phyloP scores from a whole-genome alignment of 2,888 invertebrate genomes.

The Caenorhabditis sp. region DNA sequence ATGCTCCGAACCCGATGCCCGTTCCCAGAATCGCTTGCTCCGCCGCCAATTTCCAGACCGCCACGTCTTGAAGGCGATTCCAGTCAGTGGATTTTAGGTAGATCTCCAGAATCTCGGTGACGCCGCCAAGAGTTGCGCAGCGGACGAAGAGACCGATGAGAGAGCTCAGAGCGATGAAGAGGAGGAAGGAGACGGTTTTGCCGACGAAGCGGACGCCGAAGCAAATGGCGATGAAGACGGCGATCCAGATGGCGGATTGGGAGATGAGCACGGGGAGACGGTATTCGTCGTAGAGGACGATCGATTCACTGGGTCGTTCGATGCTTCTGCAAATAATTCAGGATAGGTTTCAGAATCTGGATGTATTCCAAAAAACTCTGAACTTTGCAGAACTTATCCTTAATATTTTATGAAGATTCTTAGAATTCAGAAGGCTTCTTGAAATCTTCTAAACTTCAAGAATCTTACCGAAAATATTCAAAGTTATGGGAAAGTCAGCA shows the following conservation, averaged over 20 bases:
- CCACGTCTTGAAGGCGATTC: constrained; percentile 62
- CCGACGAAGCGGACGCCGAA: constrained; percentile 71
- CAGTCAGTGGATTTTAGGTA: constrained; percentile 66
- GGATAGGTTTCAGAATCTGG: too few species aligned
- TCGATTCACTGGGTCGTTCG: constrained; percentile 60
- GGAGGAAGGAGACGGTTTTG: constrained; percentile 54
- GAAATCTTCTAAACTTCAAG: too few species aligned
- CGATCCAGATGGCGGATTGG: constrained; percentile 65
- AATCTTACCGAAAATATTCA: too few species aligned
- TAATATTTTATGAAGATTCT: too few species aligned
- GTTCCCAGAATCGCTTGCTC: constrained; percentile 68
- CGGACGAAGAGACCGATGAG: constrained; percentile 50
- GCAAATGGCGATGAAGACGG: constrained; percentile 67
- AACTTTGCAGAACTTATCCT: too few species aligned
- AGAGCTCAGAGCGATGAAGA: constrained; percentile 36
- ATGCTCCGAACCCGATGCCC: constrained; percentile 70
- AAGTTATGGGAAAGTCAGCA: too few species aligned
- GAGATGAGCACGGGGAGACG: constrained; percentile 61
- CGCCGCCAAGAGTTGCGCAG: constrained; percentile 56
- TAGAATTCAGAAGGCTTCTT: too few species aligned
- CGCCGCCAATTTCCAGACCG: constrained; percentile 66
- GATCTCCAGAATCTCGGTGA: constrained; percentile 56
- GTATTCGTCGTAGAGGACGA: constrained; percentile 63
- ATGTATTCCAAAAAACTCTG: too few species aligned
- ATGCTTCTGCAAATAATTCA: constrained; percentile 44